phyloP scores from a whole-genome alignment of 2,797 vertebrate genomes.

The Karalla daura region DNA sequence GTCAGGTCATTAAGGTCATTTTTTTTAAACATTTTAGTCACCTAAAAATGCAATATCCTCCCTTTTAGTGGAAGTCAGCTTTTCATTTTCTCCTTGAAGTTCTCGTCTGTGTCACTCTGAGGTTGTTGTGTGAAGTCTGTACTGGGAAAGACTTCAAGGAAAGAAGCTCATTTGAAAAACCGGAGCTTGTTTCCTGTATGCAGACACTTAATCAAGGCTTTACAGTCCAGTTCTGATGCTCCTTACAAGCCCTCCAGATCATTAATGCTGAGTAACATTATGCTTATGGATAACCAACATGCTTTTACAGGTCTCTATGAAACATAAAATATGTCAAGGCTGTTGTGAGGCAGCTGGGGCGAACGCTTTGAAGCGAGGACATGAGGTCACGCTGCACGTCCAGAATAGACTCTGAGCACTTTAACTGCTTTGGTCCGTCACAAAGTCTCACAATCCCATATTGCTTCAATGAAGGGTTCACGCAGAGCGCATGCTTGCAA shows the following conservation, averaged over 20 bases:
- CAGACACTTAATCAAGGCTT: conserved; percentile 16
- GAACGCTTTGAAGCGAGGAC: conserved; percentile 55
- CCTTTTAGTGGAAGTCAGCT: too few relatives aligned
- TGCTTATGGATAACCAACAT: neutral
- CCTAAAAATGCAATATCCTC: too few relatives aligned
- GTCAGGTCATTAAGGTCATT: too few relatives aligned
- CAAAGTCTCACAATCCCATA: neutral
- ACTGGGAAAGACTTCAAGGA: too few relatives aligned
- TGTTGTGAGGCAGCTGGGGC: conserved; percentile 35
- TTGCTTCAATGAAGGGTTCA: neutral
- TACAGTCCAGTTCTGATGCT: neutral
- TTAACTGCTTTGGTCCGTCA: conserved; percentile 10
- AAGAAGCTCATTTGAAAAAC: neutral
- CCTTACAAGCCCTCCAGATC: conserved; percentile 21
- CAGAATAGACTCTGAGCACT: neutral
- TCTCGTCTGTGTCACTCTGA: too few relatives aligned
- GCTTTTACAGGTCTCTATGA: conserved; percentile 25
- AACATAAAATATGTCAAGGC: conserved; percentile 26
- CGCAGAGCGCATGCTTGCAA: too few relatives aligned
- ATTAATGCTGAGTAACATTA: conserved; percentile 11
- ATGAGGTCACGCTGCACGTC: conserved; percentile 19
- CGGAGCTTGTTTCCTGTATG: neutral
- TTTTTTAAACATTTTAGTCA: too few relatives aligned
- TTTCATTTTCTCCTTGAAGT: too few relatives aligned
- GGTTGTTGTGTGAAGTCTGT: too few relatives aligned